Conservation (phyloP, 2,888 invertebrate genomes). For the Dastarcus helophoroides region DNA sequence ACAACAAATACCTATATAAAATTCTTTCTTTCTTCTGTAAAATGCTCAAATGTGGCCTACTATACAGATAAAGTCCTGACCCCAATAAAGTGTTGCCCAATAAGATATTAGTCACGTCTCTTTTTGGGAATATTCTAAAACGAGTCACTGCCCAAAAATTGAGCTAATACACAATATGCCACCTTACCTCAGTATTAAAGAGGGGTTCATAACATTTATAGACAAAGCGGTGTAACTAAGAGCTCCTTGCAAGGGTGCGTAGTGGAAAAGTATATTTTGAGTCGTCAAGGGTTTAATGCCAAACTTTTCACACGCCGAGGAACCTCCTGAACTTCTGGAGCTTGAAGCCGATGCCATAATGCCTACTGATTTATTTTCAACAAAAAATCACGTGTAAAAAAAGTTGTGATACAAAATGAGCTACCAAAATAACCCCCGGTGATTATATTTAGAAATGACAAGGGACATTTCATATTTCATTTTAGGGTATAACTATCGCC, state of each 20-base stretch:
- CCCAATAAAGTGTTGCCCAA: slow-evolving; percentile 73
- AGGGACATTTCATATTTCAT: too few relatives aligned
- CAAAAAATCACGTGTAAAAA: too few relatives aligned
- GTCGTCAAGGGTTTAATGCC: slow-evolving; percentile 57
- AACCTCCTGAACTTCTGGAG: too few relatives aligned
- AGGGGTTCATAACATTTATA: slow-evolving; percentile 76
- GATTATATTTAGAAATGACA: too few relatives aligned
- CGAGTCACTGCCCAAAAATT: slow-evolving; percentile 5
- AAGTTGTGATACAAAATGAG: too few relatives aligned
- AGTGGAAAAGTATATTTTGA: slow-evolving; percentile 62
- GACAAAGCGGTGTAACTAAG: slow-evolving; percentile 68
- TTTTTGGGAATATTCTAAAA: slow-evolving; percentile 57
- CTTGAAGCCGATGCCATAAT: too few relatives aligned
- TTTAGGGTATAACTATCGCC: too few relatives aligned
- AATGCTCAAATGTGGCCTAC: slow-evolving; percentile 62
- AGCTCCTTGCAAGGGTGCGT: slow-evolving; percentile 64
- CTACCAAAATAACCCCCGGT: too few relatives aligned
- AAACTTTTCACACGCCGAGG: slow-evolving; percentile 28
- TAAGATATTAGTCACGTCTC: slow-evolving; percentile 71
- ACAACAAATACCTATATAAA: slow-evolving; percentile 50
- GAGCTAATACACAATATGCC: slow-evolving; percentile 10
- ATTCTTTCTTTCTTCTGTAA: slow-evolving; percentile 50
- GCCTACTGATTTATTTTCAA: too few relatives aligned
- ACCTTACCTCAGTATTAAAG: slow-evolving; percentile 55
- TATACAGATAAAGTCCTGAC: slow-evolving; percentile 72